phyloP scores from a whole-genome alignment of 2,113 vertebrate genomes.

The Rhineura floridana region DNA sequence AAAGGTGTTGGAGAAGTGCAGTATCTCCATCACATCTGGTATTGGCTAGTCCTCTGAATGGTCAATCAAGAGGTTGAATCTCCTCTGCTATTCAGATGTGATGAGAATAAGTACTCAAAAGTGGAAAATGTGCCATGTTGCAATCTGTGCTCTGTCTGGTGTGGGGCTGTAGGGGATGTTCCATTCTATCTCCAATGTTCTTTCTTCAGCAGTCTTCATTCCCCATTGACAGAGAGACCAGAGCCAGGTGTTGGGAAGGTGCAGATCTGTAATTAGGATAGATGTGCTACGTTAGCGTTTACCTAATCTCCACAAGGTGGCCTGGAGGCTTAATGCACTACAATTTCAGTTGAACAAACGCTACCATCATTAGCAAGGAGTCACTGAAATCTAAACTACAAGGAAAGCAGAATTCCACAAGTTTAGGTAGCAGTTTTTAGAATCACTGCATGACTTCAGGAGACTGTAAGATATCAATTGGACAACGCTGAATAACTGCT shows the following conservation, averaged over 20 bases:
- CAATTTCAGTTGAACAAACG: not conserved
- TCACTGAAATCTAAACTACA: not conserved
- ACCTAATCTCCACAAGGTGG: not conserved
- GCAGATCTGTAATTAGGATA: not conserved
- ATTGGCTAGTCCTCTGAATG: not conserved
- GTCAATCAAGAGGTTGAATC: conserved; percentile 1
- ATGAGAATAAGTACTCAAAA: not conserved
- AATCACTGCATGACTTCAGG: not conserved
- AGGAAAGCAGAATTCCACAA: not conserved
- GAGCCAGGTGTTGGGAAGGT: not conserved
- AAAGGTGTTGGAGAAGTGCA: not conserved
- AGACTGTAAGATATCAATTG: not conserved
- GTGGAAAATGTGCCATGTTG: not conserved
- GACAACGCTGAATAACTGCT: not conserved
- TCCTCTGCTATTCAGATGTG: not conserved
- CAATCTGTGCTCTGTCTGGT: not conserved
- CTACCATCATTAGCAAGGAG: not conserved
- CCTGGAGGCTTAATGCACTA: not conserved
- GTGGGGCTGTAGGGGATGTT: not conserved
- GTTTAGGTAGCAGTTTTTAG: not conserved
- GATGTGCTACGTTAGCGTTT: not conserved
- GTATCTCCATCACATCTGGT: not conserved
- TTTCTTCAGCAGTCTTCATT: not conserved
- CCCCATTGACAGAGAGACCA: not conserved
- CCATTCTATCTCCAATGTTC: not conserved